phyloP scores from a whole-genome alignment of 2,797 vertebrate genomes.

The Clangula hyemalis region DNA sequence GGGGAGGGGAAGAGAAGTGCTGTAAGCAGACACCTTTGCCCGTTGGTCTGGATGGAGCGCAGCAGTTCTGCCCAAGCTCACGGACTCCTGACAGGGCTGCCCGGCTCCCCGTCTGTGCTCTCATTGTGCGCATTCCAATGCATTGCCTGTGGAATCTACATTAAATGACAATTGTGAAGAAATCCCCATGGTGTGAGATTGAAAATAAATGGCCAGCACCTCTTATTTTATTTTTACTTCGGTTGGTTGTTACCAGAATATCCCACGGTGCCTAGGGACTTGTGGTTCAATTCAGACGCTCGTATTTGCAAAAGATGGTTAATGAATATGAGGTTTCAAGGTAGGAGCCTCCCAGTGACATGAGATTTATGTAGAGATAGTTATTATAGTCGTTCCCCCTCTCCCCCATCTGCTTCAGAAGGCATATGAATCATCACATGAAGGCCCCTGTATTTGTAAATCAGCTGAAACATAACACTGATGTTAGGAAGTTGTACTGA shows the following conservation, averaged over 20 bases:
- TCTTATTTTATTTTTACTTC: constrained; percentile 7
- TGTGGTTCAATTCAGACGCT: constrained; percentile 10
- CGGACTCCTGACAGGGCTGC: background rate
- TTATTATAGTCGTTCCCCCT: background rate
- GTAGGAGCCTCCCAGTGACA: constrained; percentile 36
- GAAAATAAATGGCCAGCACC: constrained; percentile 22
- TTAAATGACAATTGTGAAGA: constrained; percentile 18
- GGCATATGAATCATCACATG: constrained; percentile 50
- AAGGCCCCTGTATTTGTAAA: constrained; percentile 69
- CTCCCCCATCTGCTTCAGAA: background rate
- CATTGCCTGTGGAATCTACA: background rate
- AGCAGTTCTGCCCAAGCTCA: background rate
- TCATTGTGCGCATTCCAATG: background rate
- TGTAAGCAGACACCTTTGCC: background rate
- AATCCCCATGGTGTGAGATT: background rate
- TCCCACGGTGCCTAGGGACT: background rate
- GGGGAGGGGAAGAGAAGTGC: background rate
- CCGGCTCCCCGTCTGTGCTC: accelerated
- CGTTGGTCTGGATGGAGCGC: background rate
- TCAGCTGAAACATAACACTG: constrained; percentile 56
- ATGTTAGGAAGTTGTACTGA: constrained; percentile 69
- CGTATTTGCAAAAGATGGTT: constrained; percentile 27
- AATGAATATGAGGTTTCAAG: constrained; percentile 58
- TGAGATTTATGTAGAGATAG: constrained; percentile 56
- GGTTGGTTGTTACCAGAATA: background rate